These are phyloP conservation scores for Augochlorella aurata DNA, from an alignment of 2,888 invertebrate genomes.

Conservation along the genomic window DNA sequence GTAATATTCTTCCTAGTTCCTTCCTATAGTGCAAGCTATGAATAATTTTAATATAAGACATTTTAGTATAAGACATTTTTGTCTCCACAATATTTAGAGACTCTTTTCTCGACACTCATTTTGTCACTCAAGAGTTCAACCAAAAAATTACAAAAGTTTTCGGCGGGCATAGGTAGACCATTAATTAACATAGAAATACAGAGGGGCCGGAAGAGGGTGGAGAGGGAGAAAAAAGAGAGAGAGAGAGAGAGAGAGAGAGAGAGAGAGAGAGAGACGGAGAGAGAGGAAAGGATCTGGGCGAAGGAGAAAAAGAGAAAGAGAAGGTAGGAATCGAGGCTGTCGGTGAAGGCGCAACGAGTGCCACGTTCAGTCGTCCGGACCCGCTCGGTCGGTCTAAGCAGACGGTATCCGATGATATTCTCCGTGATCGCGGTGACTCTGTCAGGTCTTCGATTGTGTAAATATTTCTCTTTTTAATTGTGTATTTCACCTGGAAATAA, in stretches of 20 bases:
- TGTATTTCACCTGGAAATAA: constrained; percentile 1
- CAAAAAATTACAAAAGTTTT: no score
- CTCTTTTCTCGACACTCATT: no score
- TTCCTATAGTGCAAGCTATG: no score
- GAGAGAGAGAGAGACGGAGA: not conserved
- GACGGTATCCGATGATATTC: constrained; percentile 45
- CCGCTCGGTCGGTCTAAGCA: constrained; percentile 72
- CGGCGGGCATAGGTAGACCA: not conserved
- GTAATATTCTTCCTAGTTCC: no score
- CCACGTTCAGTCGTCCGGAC: constrained; percentile 74
- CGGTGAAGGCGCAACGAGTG: constrained; percentile 65
- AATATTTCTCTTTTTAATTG: constrained; percentile 22
- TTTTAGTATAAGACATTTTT: no score
- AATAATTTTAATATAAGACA: no score
- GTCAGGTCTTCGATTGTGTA: constrained; percentile 48
- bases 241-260: not conserved
- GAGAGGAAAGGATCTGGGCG: constrained; percentile 25
- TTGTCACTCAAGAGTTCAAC: no score
- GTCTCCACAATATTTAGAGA: no score
- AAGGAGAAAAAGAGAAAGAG: constrained; percentile 54
- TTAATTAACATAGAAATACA: not conserved
- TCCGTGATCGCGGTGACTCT: constrained; percentile 38
- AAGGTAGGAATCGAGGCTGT: constrained; percentile 63
- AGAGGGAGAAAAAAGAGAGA: not conserved
- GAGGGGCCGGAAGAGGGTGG: not conserved